Base-by-base conservation (phyloP, 2,797 vertebrate species). In the Poeciliopsis gracilis region DNA sequence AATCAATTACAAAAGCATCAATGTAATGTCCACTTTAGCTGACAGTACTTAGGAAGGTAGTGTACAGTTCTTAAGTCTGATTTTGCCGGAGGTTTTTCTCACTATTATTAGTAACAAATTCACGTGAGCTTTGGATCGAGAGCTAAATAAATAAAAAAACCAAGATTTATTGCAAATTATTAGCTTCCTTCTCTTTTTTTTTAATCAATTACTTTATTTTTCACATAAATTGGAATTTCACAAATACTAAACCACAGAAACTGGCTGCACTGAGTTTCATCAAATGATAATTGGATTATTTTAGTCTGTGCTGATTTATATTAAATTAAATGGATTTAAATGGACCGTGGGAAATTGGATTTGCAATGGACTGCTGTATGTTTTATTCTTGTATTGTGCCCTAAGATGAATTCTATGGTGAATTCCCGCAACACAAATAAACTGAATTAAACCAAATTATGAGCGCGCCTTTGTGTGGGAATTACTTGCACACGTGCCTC, bases 391-490 rank as follows among this genome's bases (percentile, higher is more conserved):
- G 51, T 41, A 43, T 74, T 16, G 25, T 73, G 33, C 49, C 49
- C 72, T 55, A 11, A 38, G 49, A 55, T 25, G 23, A 55, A 3
- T 55, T 41, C 36, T 57, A 25, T 57, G 38, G 36, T 57, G 13
- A 74, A 43, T 41, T 57, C 38, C 11, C 4, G 0, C 38, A 28
- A 28, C 25, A 16, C 36, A 57, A 41, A 57, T 43, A 74, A 57
- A 43, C 20, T 55, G 38, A 43, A 57, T 41, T 28, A n/a, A 57
- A 74, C n/a, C 23, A n/a, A n/a, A 53, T 73, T 73, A 73, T 41
- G 28, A 74, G 7, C 4, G 1, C 7, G 13, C 53, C 51, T 41
- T 30, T 13, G 30, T 67, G 47, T 30, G 28, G 49, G 49, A 30
- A 70, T 25, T 45, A 45, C 38, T 69, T 70, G 49, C 43, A 67